Percentiles rank a stretch among this genome's conserved stretches.
Evolutionary conservation across 2,888 invertebrate species (phyloP).

Genomic region (Chrysotoxum bicinctum): DNA sequence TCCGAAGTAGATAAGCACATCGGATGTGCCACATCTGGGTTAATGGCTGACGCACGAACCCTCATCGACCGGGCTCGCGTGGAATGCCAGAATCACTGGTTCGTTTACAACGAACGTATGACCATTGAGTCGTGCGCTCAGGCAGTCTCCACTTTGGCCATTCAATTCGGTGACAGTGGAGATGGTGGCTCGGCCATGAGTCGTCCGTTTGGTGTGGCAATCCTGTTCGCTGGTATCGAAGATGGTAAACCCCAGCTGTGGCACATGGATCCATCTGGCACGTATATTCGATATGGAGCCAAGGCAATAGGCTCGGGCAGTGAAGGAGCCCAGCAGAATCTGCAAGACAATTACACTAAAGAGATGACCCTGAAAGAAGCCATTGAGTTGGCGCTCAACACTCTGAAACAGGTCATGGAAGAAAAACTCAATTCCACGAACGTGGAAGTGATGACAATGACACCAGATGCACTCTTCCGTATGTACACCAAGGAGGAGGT

Average conservation of each 20-base stretch:
- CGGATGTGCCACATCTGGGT: conserved; percentile 97
- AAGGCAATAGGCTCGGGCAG: conserved; percentile 99
- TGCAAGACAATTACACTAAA: conserved; percentile 88
- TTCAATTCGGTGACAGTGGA: conserved; percentile 99
- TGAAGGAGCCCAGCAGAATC: conserved; percentile 98
- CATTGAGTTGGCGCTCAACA: conserved; percentile 93
- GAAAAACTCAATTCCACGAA: conserved; percentile 98
- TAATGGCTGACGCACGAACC: conserved; percentile 98
- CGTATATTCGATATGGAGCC: conserved; percentile 98
- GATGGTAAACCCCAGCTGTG: conserved; percentile 96
- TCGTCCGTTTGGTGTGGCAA: conserved; percentile 99
- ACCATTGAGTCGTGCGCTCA: conserved; percentile 98
- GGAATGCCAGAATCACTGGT: conserved; percentile 99
- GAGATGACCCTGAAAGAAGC: conserved; percentile 97
- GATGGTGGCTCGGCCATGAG: conserved; percentile 97
- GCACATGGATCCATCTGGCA: conserved; percentile 99
- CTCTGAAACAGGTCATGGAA: conserved; percentile 99
- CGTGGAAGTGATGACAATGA: conserved; percentile 98
- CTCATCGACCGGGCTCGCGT: conserved; percentile 96
- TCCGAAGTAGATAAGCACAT: conserved; percentile 99
- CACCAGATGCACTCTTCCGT: conserved; percentile 90
- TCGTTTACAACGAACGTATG: conserved; percentile 98
- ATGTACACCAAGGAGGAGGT: conserved; percentile 95
- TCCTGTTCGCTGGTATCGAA: conserved; percentile 96
- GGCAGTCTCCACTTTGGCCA: conserved; percentile 99